Base-by-base conservation (phyloP, 2,888 invertebrate species). In the Digitonthophagus gazella region DNA sequence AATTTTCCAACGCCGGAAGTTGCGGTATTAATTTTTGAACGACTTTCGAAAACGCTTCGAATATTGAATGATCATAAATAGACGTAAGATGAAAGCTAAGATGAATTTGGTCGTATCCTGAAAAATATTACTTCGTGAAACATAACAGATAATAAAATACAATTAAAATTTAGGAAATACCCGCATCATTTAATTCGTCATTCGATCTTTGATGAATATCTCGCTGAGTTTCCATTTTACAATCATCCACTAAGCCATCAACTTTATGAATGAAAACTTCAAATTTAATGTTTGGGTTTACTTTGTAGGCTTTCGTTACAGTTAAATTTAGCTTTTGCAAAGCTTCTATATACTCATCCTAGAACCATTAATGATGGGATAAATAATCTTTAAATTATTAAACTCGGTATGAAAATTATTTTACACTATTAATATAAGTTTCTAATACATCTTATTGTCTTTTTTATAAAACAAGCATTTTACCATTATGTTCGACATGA, bases 221-320 rank as follows among this genome's bases (percentile, higher is more conserved):
- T 76, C 98, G 87, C 82, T 99, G 98, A 15, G 96, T 96, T 85
- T 99, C 99, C 90, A 99, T 98, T 86, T 98, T 98, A 77, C 95
- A 95, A 84, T 99, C 99, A 83, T 99, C 99, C 68, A 97, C 96
- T 16, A 99, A 88, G 8, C 99, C 98, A 85, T 99, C 99, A 18
- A 99, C 98, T 89, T 99, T 99, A 83, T 99, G 98, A 78, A 99
- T 98, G 81, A 98, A 99, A 58, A 95, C 97, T 86, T 98, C 98
- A 86, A 98, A 98, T 81, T 96, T 96, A 71, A 99, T 98, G 75
- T 92, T 91, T 70, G 92, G 93, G 85, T 99, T 99, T 15, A 98
- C 93, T 86, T 97, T 93, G 81, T 93, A 95, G 5, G 98, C 96
- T 86, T 95, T 93, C 20, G 95, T 93, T 6, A 99, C 97, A 20